Conservation (phyloP, 2,888 invertebrate species). For the Ennomos fuscantarius region DNA sequence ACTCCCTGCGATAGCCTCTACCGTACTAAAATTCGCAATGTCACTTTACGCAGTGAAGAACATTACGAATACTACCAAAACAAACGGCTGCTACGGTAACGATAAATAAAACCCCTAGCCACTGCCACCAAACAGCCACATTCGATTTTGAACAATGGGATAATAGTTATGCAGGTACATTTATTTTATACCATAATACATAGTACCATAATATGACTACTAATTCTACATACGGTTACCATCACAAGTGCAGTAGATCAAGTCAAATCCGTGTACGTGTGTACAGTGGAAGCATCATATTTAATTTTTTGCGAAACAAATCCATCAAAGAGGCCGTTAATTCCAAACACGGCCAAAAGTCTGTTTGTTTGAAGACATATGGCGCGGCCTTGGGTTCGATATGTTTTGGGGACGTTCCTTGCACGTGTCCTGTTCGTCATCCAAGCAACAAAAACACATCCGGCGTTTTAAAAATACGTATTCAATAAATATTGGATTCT, state of each 20-base stretch:
- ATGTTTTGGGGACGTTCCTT: conserved; percentile 54
- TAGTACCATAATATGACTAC: no score
- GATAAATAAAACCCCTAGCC: conserved; percentile 3
- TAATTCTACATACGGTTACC: no score
- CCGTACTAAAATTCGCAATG: conserved; percentile 70
- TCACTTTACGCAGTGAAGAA: conserved; percentile 53
- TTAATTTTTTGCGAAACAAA: conserved; percentile 35
- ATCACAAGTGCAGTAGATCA: conserved; percentile 5
- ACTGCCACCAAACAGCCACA: no score
- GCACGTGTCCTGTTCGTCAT: conserved; percentile 58
- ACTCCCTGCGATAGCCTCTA: conserved; percentile 80
- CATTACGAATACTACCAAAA: conserved; percentile 15
- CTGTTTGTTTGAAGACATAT: conserved; percentile 60
- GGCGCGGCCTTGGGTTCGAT: conserved; percentile 60
- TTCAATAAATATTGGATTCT: conserved; percentile 3
- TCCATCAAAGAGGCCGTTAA: conserved; percentile 42
- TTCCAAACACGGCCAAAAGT: conserved; percentile 40
- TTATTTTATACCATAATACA: no score
- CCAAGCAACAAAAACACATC: conserved; percentile 53
- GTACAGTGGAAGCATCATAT: no score
- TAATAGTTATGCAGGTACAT: no score
- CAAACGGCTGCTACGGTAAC: conserved; percentile 7
- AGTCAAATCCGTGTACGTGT: no score
- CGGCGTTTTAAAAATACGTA: conserved; percentile 40
- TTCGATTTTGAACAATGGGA: no score